Base-by-base conservation (phyloP, 2,888 invertebrate genomes). In the Charanyca ferruginea region DNA sequence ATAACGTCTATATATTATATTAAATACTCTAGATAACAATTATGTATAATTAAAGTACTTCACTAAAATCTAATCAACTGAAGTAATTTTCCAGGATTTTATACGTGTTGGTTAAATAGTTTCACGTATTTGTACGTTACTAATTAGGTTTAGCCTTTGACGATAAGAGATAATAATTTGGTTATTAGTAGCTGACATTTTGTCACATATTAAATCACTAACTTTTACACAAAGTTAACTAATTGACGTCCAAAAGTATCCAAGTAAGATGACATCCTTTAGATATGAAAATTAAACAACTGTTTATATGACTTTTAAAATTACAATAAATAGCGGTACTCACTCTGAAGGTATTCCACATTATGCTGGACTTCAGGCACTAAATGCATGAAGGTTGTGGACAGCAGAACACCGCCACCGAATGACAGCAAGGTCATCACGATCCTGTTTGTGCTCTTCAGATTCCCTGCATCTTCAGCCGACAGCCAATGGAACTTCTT, bases 341-440 rank as follows among this genome's bases (percentile, higher is more conserved):
- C 68, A 96, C 96, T 58, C 81, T 97, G 96, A 69, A 98, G 91
- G 54, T 95, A 90, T n/a, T 96, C 93, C 11, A 98, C 96, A 64
- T 96, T 96, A 82, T 98, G 97, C 11, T 96, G 92, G 0, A 98
- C 97, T 93, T 98, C 98, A 1, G 98, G 98, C 62, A 98, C 92
- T 82, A 98, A 93, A 85, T 98, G 98, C 77, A 98, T 91, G 86
- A 98, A 98, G 5, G 98, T 98, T 3, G 98, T 98, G 73, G 97
- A 97, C 44, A 98, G 92, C 20, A 98, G 93, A 0, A 98, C 98
- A 11, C 98, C 98, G n/a, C 98, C 98, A 18, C 98, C 98, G 77
- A 98, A 97, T n/a, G 97, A 97, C 23, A 98, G 93, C 25, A 98
- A 90, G 20, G 97, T 91, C 83, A 96, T 95, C 32, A 97, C 96